Percentiles rank a stretch among this genome's conserved stretches.
Evolutionary conservation across 2,888 invertebrate genomes (phyloP).

Genomic region (Acrobeloides nanus): DNA sequence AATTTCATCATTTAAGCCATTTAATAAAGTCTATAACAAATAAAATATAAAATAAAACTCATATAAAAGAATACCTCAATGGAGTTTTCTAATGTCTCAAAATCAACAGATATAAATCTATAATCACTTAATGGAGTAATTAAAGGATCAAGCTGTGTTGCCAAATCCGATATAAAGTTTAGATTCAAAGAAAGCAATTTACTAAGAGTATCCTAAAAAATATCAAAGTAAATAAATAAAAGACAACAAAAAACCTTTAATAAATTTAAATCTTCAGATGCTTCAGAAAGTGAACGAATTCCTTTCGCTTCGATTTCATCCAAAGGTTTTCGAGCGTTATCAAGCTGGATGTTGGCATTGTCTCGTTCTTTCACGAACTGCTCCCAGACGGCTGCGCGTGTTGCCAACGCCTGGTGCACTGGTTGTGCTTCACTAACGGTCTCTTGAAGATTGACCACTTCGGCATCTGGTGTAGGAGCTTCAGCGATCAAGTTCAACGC

Average conservation of each 20-base stretch:
- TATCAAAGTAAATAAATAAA: no score
- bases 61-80: no score
- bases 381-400: slow-evolving; percentile 8
- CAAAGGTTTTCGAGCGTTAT: slow-evolving; percentile 9
- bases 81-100: no score
- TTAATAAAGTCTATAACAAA: no score
- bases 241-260: background rate
- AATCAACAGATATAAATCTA: no score
- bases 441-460: slow-evolving; percentile 5
- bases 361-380: slow-evolving; percentile 32
- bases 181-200: no score
- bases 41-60: no score
- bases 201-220: no score
- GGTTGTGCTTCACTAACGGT: slow-evolving; percentile 14
- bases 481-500: slow-evolving; percentile 14
- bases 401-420: slow-evolving; percentile 3
- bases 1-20: no score
- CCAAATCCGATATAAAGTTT: no score
- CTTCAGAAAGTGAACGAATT: slow-evolving; percentile 6
- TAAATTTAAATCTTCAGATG: background rate
- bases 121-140: no score
- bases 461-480: slow-evolving; percentile 2
- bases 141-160: no score
- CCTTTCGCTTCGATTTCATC: slow-evolving; percentile 4
- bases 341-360: slow-evolving; percentile 20